Percentiles rank a stretch among this genome's conserved stretches.
These are phyloP conservation scores for Aspiorhynchus laticeps DNA, from an alignment of 2,113 vertebrate species.

Conservation along the genomic window DNA sequence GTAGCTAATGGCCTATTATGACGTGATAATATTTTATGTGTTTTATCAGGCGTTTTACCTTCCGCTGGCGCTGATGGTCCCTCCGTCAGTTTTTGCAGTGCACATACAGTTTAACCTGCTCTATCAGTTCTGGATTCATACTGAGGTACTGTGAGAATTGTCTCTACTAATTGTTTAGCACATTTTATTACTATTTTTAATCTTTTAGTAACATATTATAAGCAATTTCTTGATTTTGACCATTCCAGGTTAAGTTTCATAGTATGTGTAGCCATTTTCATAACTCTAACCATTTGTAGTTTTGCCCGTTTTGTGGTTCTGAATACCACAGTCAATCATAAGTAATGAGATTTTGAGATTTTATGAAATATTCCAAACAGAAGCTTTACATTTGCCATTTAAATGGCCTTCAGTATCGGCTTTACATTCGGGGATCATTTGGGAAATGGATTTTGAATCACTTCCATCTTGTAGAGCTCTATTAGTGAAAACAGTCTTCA, in stretches of 20 bases:
- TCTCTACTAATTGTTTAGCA: background rate
- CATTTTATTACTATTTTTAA: background rate
- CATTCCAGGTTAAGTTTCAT: background rate
- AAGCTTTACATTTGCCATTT: conserved; percentile 69
- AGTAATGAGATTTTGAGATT: conserved; percentile 72
- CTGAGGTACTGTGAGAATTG: conserved; percentile 80
- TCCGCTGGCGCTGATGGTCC: conserved; percentile 87
- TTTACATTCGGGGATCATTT: conserved; percentile 69
- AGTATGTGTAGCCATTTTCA: background rate
- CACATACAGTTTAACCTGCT: conserved; percentile 93
- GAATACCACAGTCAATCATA: conserved; percentile 68
- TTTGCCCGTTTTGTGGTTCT: background rate
- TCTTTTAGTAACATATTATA: background rate
- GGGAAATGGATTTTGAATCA: conserved; percentile 69
- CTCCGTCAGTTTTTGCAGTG: conserved; percentile 86
- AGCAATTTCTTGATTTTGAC: background rate
- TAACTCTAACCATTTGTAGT: background rate
- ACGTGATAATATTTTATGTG: background rate
- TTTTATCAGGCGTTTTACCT: conserved; percentile 85
- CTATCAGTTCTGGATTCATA: conserved; percentile 98
- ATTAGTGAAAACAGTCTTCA: conserved; percentile 75
- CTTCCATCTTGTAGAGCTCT: conserved; percentile 73
- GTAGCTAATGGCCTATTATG: background rate
- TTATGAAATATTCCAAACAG: conserved; percentile 79
- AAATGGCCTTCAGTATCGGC: conserved; percentile 64